Evolutionary conservation across 2,888 invertebrate genomes (phyloP).

Genomic region (Leucoma salicis): DNA sequence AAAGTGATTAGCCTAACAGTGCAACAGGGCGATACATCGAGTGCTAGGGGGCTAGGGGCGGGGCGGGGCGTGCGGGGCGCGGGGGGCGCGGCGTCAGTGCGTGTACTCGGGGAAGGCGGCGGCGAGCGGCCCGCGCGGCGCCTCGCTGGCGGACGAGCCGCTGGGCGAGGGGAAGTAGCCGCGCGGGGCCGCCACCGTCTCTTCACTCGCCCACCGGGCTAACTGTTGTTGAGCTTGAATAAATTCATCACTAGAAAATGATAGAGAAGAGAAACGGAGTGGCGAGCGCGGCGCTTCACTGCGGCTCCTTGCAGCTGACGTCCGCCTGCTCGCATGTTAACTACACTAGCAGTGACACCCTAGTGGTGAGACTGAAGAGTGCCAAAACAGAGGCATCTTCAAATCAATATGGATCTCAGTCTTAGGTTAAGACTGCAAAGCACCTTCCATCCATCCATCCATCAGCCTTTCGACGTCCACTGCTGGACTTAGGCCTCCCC

Average conservation of each 20-base stretch:
- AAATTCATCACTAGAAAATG: conserved; percentile 98
- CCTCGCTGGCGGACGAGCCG: conserved; percentile 67
- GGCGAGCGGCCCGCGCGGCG: conserved; percentile 63
- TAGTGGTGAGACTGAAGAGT: too few relatives aligned
- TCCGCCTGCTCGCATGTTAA: not conserved
- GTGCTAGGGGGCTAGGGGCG: conserved; percentile 37
- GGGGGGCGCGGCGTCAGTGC: conserved; percentile 83
- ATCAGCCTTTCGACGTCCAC: too few relatives aligned
- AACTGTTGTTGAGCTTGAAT: conserved; percentile 98
- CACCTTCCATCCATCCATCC: too few relatives aligned
- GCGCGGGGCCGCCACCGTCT: conserved; percentile 82
- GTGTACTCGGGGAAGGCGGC: conserved; percentile 87
- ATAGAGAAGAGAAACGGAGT: conserved; percentile 89
- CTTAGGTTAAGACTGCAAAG: too few relatives aligned
- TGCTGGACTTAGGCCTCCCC: too few relatives aligned
- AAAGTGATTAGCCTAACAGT: conserved; percentile 60
- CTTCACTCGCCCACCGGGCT: conserved; percentile 97
- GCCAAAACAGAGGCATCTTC: too few relatives aligned
- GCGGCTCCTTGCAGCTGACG: conserved; percentile 6
- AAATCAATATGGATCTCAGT: too few relatives aligned
- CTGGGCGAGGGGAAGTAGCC: conserved; percentile 71
- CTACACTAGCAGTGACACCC: too few relatives aligned
- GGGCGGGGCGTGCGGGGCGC: conserved; percentile 63
- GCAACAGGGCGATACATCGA: conserved; percentile 52
- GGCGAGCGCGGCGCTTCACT: conserved; percentile 57